Conservation (phyloP, 1,140 invertebrate species). For the Drosophila fuyamai region DNA sequence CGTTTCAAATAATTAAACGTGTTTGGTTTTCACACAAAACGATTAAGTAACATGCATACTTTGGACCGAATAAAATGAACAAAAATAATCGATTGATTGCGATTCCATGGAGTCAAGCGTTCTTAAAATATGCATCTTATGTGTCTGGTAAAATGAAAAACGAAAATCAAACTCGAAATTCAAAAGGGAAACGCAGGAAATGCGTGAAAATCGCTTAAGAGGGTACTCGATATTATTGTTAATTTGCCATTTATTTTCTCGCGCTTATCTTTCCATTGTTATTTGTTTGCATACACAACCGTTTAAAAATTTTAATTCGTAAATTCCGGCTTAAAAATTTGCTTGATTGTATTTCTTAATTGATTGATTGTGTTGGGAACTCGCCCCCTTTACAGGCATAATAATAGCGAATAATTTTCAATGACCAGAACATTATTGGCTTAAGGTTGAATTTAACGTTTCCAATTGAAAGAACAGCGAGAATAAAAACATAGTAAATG, state of each 20-base stretch:
- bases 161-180: slow-evolving; percentile 2
- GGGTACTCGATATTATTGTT: slow-evolving; percentile 15
- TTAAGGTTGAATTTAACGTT: slow-evolving; percentile 16
- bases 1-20: slow-evolving; percentile 50
- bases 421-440: slow-evolving; percentile 13
- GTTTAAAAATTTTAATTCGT: slow-evolving; percentile 52
- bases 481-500: slow-evolving; percentile 4
- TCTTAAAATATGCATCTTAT: background rate
- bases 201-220: slow-evolving; percentile 15
- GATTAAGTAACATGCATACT: slow-evolving; percentile 4
- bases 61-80: background rate
- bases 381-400: slow-evolving; percentile 38
- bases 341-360: slow-evolving; percentile 74
- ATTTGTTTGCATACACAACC: slow-evolving; percentile 60
- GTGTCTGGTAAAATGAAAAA: background rate
- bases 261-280: slow-evolving; percentile 15
- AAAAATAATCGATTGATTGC: slow-evolving; percentile 2
- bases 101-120: background rate
- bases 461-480: slow-evolving; percentile 15
- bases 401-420: slow-evolving; percentile 39
- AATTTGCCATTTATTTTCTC: slow-evolving; percentile 16
- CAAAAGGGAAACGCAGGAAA: slow-evolving; percentile 13
- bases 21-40: slow-evolving; percentile 1
- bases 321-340: slow-evolving; percentile 38
- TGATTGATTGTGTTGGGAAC: slow-evolving; percentile 71